These are phyloP conservation scores for Equus quagga DNA, from an alignment of 2,113 vertebrate species.

Conservation along the genomic window DNA sequence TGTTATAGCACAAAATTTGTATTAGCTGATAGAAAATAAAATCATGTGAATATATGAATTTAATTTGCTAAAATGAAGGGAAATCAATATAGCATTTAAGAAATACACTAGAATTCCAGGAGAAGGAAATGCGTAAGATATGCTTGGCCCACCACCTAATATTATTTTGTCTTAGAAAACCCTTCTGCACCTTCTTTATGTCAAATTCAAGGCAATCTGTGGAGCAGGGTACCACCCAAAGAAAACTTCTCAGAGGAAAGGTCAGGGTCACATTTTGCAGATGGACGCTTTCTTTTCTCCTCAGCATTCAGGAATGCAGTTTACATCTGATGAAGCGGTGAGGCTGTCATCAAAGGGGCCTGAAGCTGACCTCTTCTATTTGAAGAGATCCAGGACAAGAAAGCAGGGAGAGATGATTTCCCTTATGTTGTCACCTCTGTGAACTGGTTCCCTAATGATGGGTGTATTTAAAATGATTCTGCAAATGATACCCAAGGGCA, in stretches of 20 bases:
- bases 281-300: slow-evolving; percentile 41
- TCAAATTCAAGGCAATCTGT: slow-evolving; percentile 58
- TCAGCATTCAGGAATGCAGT: slow-evolving; percentile 18
- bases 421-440: slow-evolving; percentile 60
- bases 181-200: slow-evolving; percentile 38
- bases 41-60: neutral
- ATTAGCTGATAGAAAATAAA: neutral
- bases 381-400: slow-evolving; percentile 64
- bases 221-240: neutral
- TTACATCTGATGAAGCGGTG: neutral
- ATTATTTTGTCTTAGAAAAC: neutral
- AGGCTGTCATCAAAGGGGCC: slow-evolving; percentile 62
- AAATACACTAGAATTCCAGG: neutral
- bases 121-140: neutral
- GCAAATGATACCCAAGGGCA: slow-evolving; percentile 7
- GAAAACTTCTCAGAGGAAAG: slow-evolving; percentile 45
- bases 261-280: slow-evolving; percentile 54
- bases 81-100: neutral
- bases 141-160: neutral
- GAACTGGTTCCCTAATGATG: slow-evolving; percentile 62
- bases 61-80: neutral
- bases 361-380: slow-evolving; percentile 66
- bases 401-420: slow-evolving; percentile 58
- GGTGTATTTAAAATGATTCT: slow-evolving; percentile 52
- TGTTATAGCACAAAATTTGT: neutral